Evolutionary conservation across 2,888 invertebrate genomes (phyloP), one percentile per base, ranked within the genome.

Genomic region (Monopis laevigella): DNA sequence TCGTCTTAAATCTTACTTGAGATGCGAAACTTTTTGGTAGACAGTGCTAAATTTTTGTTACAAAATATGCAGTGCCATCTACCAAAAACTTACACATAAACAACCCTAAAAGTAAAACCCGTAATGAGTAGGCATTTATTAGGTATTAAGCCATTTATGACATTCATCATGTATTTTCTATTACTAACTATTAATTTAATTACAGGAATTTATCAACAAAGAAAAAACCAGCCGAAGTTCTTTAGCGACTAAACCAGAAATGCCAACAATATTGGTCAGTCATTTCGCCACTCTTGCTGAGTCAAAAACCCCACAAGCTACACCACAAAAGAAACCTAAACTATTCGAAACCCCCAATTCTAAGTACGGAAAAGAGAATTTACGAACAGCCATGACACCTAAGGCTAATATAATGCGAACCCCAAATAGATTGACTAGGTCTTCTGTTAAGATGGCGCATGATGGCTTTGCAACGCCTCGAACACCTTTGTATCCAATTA

Each of bases 211-310:
- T 45, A 70, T 85, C 34, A 69, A 78, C 41, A 69, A 80, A 24
- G 72, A 77, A 24, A 66, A 74, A 39, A 78, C 82, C 46, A 59
- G 83, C 17, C 78, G 85, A 44, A 85, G 85, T 46, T 85, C 85
- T 0, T 62, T 84, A 59, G 66, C 56, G 28, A 68, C 2, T 17
- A 32, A 17, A 32, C 7, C 14, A 35, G 51, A 40, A 6, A 50
- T 48, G 1, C 50, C 48, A 8, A 45, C 28, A 2, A 21, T 36
- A 4, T n/a, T 5, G 6, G 21, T 36, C 18, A 32, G 13, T 7
- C 32, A 32, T 4, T 32, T 36, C 36, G n/a, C n/a, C n/a, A n/a
- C n/a, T n/a, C n/a, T n/a, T n/a, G n/a, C n/a, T n/a, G 7, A 36
- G 11, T 12, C 28, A 8, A 45, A 46, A 12, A 63, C 12, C n/a